phyloP scores from a whole-genome alignment of 1,140 invertebrate genomes.

The Papilio dardanus region DNA sequence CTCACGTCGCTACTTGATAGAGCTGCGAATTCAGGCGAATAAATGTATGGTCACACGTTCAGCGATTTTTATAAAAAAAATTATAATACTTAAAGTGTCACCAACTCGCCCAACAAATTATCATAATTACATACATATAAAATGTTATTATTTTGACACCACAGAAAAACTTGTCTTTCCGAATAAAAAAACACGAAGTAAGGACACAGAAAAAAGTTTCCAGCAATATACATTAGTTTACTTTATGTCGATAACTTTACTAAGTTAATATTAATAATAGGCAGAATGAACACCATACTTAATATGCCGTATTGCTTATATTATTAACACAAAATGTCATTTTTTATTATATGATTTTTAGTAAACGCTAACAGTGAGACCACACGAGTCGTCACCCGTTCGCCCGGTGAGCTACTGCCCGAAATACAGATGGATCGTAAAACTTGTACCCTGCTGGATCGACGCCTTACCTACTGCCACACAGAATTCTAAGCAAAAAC shows the following conservation, averaged over 20 bases:
- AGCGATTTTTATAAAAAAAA: not conserved
- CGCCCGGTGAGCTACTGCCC: conserved; percentile 64
- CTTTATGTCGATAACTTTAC: no score
- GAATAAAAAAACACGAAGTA: not conserved
- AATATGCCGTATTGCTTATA: no score
- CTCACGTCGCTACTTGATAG: conserved; percentile 12
- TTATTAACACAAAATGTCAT: no score
- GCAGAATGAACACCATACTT: no score
- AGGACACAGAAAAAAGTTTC: no score
- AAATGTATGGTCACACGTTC: not conserved
- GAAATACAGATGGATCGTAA: conserved; percentile 58
- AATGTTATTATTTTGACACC: no score
- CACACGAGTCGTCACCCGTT: conserved; percentile 47
- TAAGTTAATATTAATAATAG: no score
- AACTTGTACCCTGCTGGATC: conserved; percentile 58
- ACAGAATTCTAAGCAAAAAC: not conserved
- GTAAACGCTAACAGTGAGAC: conserved; percentile 17
- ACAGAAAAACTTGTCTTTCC: no score
- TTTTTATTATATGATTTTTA: not conserved
- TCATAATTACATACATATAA: no score
- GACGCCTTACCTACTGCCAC: conserved; percentile 32
- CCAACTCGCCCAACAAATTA: no score
- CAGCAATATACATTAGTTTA: no score
- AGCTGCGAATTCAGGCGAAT: conserved; percentile 6
- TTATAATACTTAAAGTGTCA: not conserved